Evolutionary conservation across 2,797 vertebrate species (phyloP).

Genomic region (Melanotaenia parkinsoni): DNA sequence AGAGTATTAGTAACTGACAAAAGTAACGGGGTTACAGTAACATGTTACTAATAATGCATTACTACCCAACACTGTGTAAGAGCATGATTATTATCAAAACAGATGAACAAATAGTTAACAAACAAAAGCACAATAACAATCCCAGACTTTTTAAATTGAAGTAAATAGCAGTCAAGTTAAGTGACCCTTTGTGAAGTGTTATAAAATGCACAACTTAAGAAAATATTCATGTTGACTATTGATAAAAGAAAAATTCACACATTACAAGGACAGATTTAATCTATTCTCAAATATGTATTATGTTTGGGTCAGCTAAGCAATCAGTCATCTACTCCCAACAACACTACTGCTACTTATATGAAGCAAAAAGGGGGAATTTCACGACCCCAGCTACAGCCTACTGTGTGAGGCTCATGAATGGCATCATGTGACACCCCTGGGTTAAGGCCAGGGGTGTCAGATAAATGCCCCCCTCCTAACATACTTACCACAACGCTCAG

Average conservation of each 20-base stretch:
- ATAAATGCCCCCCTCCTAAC: slow-evolving; percentile 46
- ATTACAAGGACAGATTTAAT: not conserved
- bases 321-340: not conserved
- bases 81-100: not conserved
- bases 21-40: too few relatives aligned
- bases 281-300: not conserved
- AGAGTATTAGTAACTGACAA: too few relatives aligned
- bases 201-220: too few relatives aligned
- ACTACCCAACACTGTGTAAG: too few relatives aligned
- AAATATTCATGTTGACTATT: not conserved
- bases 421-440: slow-evolving; percentile 54
- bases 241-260: not conserved
- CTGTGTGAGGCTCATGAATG: slow-evolving; percentile 13
- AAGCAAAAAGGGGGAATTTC: slow-evolving; percentile 3
- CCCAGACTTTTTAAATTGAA: too few relatives aligned
- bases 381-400: slow-evolving; percentile 49
- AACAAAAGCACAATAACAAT: too few relatives aligned
- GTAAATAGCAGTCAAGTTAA: too few relatives aligned
- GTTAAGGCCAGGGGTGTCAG: slow-evolving; percentile 42
- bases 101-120: not conserved
- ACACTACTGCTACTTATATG: not conserved
- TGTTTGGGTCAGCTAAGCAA: too few relatives aligned
- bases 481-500: slow-evolving; percentile 75
- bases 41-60: too few relatives aligned
- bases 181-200: too few relatives aligned